Evolutionary conservation across 2,888 invertebrate genomes (phyloP).

Genomic region (Lasiommata megera): DNA sequence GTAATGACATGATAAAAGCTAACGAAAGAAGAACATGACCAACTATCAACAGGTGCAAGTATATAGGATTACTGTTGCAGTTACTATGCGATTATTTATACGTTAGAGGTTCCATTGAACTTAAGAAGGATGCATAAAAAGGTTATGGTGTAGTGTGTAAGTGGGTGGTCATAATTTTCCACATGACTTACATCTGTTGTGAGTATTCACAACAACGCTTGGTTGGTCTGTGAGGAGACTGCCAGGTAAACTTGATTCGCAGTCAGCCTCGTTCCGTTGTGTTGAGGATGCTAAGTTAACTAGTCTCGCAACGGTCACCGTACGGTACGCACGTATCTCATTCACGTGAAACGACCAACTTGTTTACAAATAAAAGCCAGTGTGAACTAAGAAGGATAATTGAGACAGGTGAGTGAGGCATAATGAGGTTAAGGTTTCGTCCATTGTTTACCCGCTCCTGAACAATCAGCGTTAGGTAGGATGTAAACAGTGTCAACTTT

Average conservation of each 20-base stretch:
- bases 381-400: conserved; percentile 60
- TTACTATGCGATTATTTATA: background rate
- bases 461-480: conserved; percentile 11
- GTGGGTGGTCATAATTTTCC: conserved; percentile 27
- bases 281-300: conserved; percentile 18
- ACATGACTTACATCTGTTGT: conserved; percentile 21
- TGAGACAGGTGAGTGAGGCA: conserved; percentile 64
- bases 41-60: conserved; percentile 1
- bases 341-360: conserved; percentile 37
- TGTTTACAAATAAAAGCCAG: conserved; percentile 70
- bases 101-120: background rate
- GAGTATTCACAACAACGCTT: conserved; percentile 30
- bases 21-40: background rate
- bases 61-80: background rate
- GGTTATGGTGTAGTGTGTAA: conserved; percentile 19
- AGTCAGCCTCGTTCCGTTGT: conserved; percentile 35
- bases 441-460: conserved; percentile 23
- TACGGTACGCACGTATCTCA: conserved; percentile 50
- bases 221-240: conserved; percentile 35
- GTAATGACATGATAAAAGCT: no score
- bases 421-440: conserved; percentile 58
- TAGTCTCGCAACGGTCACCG: conserved; percentile 60
- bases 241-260: conserved; percentile 64
- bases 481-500: conserved; percentile 56
- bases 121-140: background rate